Evolutionary conservation across 1,140 invertebrate genomes (phyloP).

Genomic region (Brachionus rubens): DNA sequence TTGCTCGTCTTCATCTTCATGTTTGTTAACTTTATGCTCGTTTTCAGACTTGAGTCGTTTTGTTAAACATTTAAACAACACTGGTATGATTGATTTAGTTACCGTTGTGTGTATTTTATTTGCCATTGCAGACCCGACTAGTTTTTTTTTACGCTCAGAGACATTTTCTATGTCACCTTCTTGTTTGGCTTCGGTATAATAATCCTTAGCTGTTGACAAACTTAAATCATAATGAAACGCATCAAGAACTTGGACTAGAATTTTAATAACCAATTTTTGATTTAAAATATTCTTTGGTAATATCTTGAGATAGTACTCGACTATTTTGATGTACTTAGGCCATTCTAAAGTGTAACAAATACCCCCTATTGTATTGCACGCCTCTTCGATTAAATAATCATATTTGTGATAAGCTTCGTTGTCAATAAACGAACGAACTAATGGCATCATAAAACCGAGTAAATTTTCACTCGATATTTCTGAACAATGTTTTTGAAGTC

Average conservation of each 20-base stretch:
- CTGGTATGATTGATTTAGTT: conserved; percentile 31
- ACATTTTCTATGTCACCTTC: not conserved
- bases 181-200: conserved; percentile 41
- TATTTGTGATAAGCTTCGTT: conserved; percentile 72
- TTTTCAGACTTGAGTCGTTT: conserved; percentile 65
- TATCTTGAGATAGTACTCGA: conserved; percentile 75
- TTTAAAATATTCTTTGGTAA: conserved; percentile 69
- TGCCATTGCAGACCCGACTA: conserved; percentile 29
- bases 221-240: conserved; percentile 84
- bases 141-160: not conserved
- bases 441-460: conserved; percentile 77
- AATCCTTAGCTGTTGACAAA: conserved; percentile 49
- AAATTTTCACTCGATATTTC: conserved; percentile 69
- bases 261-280: conserved; percentile 69
- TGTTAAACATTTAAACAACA: conserved; percentile 15
- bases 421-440: conserved; percentile 75
- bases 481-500: conserved; percentile 57
- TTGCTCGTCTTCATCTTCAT: conserved; percentile 72
- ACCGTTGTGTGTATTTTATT: conserved; percentile 45
- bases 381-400: conserved; percentile 76
- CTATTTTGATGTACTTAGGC: conserved; percentile 76
- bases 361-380: conserved; percentile 67
- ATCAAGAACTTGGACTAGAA: conserved; percentile 78
- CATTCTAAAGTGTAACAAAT: conserved; percentile 76
- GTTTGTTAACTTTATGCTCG: conserved; percentile 70